Evolutionary conservation across 2,888 invertebrate genomes (phyloP).

Genomic region (Argynnis bischoffii): DNA sequence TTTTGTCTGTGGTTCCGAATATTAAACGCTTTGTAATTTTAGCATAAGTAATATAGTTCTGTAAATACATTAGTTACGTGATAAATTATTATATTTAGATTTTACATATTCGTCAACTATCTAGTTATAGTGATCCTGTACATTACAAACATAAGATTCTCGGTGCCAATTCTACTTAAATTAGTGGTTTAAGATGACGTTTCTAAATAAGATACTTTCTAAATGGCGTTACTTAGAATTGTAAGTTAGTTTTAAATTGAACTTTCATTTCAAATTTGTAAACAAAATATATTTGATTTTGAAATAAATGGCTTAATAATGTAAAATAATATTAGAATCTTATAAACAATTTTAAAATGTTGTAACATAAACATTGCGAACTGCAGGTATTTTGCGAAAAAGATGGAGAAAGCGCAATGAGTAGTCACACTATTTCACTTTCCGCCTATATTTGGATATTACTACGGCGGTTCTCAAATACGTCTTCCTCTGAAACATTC

Average conservation of each 20-base stretch:
- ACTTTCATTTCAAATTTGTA: neutral
- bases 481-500: no score
- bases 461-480: no score
- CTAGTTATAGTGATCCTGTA: conserved; percentile 44
- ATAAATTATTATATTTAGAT: conserved; percentile 73
- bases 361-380: no score
- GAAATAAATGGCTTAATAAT: neutral
- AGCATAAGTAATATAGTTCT: conserved; percentile 38
- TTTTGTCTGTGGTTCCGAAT: conserved; percentile 35
- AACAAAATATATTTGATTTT: neutral
- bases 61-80: conserved; percentile 71
- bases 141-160: conserved; percentile 47
- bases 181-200: conserved; percentile 39
- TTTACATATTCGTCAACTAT: conserved; percentile 55
- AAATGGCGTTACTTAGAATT: neutral
- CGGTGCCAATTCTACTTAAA: conserved; percentile 65
- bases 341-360: no score
- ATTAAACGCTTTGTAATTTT: conserved; percentile 44
- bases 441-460: no score
- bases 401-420: no score
- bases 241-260: conserved; percentile 4
- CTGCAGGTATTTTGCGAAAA: no score
- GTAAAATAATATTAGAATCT: no score
- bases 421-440: no score
- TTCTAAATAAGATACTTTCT: conserved; percentile 15